Conservation (phyloP, 2,888 invertebrate genomes). For the Sicus ferrugineus region DNA sequence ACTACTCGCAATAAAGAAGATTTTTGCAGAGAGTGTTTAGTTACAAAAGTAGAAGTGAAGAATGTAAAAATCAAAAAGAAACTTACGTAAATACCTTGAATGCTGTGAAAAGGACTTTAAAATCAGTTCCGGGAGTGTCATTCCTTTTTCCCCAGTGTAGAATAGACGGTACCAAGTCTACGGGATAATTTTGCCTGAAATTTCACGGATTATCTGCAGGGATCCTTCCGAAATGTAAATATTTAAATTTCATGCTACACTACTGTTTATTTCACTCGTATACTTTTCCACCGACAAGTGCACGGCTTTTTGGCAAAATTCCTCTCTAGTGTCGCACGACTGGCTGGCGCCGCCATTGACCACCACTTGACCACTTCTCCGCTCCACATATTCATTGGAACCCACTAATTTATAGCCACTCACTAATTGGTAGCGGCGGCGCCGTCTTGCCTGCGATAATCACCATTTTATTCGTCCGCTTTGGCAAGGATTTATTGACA, state of each 20-base stretch:
- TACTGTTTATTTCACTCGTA: too few species aligned
- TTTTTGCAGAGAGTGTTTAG: too few species aligned
- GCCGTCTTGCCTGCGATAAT: slow-evolving; percentile 8
- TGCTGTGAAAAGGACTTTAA: too few species aligned
- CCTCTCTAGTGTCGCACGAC: not conserved
- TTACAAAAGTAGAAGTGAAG: not conserved
- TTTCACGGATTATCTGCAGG: slow-evolving; percentile 17
- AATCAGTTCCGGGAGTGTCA: too few species aligned
- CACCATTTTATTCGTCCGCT: slow-evolving; percentile 21
- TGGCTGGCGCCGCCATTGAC: slow-evolving; percentile 1
- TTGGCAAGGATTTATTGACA: slow-evolving; percentile 26
- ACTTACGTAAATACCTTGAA: too few species aligned
- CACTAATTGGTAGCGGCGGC: not conserved
- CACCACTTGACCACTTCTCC: not conserved
- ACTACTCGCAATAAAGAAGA: too few species aligned
- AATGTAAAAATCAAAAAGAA: not conserved
- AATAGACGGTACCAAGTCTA: too few species aligned
- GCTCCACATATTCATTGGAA: slow-evolving; percentile 18
- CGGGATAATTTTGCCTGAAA: too few species aligned
- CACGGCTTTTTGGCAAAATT: not conserved
- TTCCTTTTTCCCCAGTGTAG: not conserved
- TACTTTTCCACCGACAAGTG: too few species aligned
- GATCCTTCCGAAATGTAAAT: slow-evolving; percentile 3
- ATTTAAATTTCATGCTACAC: too few species aligned
- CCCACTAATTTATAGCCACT: slow-evolving; percentile 25